Percentiles rank a stretch among this genome's conserved stretches.
phyloP scores from a whole-genome alignment of 2,888 invertebrate genomes.

The Smittia aterrima region DNA sequence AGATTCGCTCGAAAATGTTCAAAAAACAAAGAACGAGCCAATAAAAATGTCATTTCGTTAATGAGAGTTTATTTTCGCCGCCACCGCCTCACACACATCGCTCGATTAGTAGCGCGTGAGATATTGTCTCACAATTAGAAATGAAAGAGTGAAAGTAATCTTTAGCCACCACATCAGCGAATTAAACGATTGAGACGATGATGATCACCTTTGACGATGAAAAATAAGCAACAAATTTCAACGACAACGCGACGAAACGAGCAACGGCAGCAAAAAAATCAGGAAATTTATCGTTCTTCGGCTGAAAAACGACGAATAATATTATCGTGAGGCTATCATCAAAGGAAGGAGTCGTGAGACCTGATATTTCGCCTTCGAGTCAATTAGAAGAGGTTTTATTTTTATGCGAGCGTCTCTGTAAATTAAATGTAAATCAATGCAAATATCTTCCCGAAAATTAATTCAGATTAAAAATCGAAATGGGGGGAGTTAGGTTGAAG shows the following conservation, averaged over 20 bases:
- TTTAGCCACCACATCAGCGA: background rate
- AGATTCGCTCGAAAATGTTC: too few relatives aligned
- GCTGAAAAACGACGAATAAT: background rate
- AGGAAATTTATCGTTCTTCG: background rate
- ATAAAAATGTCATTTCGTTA: background rate
- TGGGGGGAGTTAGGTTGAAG: too few relatives aligned
- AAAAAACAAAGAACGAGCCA: background rate
- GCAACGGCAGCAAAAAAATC: background rate
- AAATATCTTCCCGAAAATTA: background rate
- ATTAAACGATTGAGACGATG: too few relatives aligned
- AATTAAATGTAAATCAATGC: conserved; percentile 10
- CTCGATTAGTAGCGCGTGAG: background rate
- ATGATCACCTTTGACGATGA: too few relatives aligned
- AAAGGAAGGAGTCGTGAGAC: background rate
- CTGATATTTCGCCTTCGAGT: conserved; percentile 3
- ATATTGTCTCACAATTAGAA: background rate
- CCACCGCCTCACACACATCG: background rate
- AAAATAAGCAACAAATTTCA: too few relatives aligned
- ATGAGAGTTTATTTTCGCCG: background rate
- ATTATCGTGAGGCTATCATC: background rate
- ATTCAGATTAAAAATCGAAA: background rate
- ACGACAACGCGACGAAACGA: background rate
- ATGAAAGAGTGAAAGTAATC: background rate
- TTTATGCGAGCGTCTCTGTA: background rate
- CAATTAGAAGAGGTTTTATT: background rate